These are phyloP conservation scores for Xylota segnis DNA, from an alignment of 2,888 invertebrate genomes.

Conservation along the genomic window DNA sequence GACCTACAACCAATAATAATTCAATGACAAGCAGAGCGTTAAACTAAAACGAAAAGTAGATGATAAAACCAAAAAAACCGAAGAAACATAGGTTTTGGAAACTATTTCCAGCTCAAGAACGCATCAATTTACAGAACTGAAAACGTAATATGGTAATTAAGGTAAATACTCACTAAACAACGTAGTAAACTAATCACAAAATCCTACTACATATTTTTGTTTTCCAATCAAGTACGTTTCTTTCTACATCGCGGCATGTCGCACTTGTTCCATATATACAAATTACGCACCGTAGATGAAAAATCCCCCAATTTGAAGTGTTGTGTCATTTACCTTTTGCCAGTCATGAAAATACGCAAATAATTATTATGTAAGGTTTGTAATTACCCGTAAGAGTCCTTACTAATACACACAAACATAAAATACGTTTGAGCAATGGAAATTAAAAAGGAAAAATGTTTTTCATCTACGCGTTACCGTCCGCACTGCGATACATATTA, in stretches of 20 bases:
- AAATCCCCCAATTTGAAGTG: constrained; percentile 10
- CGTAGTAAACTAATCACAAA: constrained; percentile 13
- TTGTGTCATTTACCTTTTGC: constrained; percentile 29
- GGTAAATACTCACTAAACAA: not conserved
- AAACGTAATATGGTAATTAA: not conserved
- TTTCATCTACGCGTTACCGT: not conserved
- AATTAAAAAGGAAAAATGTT: not conserved
- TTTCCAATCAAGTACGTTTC: not conserved
- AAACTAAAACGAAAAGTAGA: too few species aligned
- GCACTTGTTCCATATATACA: not conserved
- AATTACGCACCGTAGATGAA: not conserved
- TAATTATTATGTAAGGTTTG: constrained; percentile 12
- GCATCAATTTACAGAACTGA: not conserved
- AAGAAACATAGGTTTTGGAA: not conserved
- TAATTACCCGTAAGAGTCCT: constrained; percentile 4
- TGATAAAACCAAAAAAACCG: not conserved
- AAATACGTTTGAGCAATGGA: not conserved
- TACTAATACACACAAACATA: constrained; percentile 1
- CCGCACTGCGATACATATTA: not conserved
- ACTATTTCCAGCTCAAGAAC: not conserved
- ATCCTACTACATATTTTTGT: not conserved
- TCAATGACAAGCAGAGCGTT: too few species aligned
- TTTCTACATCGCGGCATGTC: not conserved
- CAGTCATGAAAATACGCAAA: constrained; percentile 7
- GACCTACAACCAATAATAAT: too few species aligned